Evolutionary conservation across 2,113 vertebrate genomes (phyloP), one percentile per base, ranked within the genome.

Genomic region (Hydrolagus affinis): DNA sequence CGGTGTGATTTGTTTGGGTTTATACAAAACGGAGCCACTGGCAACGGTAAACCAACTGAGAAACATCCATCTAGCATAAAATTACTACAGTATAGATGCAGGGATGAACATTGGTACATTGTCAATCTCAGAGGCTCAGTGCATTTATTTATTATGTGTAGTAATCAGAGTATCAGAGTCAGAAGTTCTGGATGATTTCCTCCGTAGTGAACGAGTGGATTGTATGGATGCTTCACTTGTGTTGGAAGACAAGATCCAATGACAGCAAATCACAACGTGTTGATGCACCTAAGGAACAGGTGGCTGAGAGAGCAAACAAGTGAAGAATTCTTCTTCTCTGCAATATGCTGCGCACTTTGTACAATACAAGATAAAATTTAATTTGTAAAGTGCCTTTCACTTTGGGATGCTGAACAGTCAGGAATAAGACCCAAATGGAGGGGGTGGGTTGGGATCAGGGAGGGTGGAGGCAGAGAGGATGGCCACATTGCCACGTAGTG

Each of bases 1-100:
- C 66, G 57, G 78, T 3, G 60, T 25, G 15, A 83, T 66, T 66
- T 83, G 78, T 83, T 66, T 83, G 9, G 19, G 60, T 83, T 68
- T 66, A 19, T 28, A 68, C 62, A 30, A 83, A 12, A 80, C 59
- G 25, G 59, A 15, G 62, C 25, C 62, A 21, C 25, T 66, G 62
- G 78, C 62, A 30, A 60, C 30, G 66, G 62, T 68, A 83, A 68
- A 83, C 21, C 78, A 83, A 21, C 15, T 19, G 25, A 30, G 25
- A 83, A 21, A 32, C 11, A 28, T 32, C 78, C 78, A 30, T 83
- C 25, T 66, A 10, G 25, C 25, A 32, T 17, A 32, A 66, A 83
- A 68, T 62, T 66, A 83, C 64, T 66, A 21, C 17, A 32, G 0
- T 3, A 30, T 11, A 28, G 57, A 80, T 60, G 60, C 3, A 15